These are phyloP conservation scores for Rhincodon typus DNA, from an alignment of 2,797 vertebrate genomes.

Conservation along the genomic window DNA sequence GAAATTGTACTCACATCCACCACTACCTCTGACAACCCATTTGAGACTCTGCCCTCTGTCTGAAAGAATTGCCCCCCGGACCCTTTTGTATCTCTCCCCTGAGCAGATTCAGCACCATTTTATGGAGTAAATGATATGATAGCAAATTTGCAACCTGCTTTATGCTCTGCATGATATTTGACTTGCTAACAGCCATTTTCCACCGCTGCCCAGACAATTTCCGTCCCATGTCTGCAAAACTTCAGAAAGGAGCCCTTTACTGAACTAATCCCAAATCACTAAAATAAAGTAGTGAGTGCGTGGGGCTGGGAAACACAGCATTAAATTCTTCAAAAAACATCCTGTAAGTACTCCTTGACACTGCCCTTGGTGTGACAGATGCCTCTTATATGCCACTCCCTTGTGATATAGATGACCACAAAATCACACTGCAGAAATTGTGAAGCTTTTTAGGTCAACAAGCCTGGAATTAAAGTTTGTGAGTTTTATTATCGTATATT, in stretches of 20 bases:
- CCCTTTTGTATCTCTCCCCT: too few relatives aligned
- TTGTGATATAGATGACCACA: neutral
- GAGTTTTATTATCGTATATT: neutral
- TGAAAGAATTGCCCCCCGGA: too few relatives aligned
- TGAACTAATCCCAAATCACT: neutral
- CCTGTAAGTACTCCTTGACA: neutral
- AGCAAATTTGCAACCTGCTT: neutral
- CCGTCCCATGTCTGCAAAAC: neutral
- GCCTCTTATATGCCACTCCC: neutral
- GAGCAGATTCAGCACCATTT: neutral
- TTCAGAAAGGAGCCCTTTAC: neutral
- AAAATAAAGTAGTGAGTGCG: neutral
- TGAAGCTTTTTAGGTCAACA: neutral
- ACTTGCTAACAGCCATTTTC: neutral
- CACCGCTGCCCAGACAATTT: neutral
- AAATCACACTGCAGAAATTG: neutral
- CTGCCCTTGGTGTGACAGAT: neutral
- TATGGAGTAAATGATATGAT: neutral
- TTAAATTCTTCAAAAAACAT: neutral
- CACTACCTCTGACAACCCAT: too few relatives aligned
- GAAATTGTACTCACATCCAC: too few relatives aligned
- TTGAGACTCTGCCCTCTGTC: too few relatives aligned
- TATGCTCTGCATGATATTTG: neutral
- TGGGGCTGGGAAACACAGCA: neutral
- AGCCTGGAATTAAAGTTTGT: neutral